These are phyloP conservation scores for Camptogramma bilineatum DNA, from an alignment of 2,888 invertebrate species.

Conservation along the genomic window DNA sequence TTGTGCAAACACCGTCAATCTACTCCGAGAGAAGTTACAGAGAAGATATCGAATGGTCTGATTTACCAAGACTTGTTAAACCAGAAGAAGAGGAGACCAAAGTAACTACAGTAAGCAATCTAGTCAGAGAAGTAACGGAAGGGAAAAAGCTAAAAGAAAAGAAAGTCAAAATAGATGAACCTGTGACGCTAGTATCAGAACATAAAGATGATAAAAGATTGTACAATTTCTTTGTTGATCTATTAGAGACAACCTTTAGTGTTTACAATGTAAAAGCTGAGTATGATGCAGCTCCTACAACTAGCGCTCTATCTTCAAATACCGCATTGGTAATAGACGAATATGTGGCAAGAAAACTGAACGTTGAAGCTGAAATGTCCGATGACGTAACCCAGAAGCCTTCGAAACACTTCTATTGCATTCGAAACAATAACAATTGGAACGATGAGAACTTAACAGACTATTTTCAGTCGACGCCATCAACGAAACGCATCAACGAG, in stretches of 20 bases:
- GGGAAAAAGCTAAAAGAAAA: constrained; percentile 39
- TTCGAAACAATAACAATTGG: constrained; percentile 29
- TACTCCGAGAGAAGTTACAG: constrained; percentile 50
- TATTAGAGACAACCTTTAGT: constrained; percentile 63
- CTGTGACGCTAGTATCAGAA: constrained; percentile 47
- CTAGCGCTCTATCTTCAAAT: constrained; percentile 46
- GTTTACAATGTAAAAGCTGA: constrained; percentile 55
- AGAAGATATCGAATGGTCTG: constrained; percentile 35
- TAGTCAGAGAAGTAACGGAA: constrained; percentile 40
- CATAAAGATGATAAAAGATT: constrained; percentile 53
- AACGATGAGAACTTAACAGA: constrained; percentile 19
- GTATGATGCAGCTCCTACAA: constrained; percentile 7
- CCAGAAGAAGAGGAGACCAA: constrained; percentile 26
- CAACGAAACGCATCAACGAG: not conserved
- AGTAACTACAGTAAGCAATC: constrained; percentile 23
- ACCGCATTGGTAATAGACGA: constrained; percentile 58
- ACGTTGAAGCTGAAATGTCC: constrained; percentile 19
- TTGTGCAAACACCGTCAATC: constrained; percentile 57
- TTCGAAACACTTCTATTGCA: constrained; percentile 36
- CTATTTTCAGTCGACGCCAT: constrained; percentile 6
- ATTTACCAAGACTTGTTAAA: constrained; percentile 38
- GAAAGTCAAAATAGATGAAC: constrained; percentile 45
- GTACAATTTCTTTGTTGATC: constrained; percentile 68
- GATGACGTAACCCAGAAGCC: constrained; percentile 22
- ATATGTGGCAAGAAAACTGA: constrained; percentile 53